Evolutionary conservation across 2,113 vertebrate species (phyloP).

Genomic region (Cynoglossus semilaevis): DNA sequence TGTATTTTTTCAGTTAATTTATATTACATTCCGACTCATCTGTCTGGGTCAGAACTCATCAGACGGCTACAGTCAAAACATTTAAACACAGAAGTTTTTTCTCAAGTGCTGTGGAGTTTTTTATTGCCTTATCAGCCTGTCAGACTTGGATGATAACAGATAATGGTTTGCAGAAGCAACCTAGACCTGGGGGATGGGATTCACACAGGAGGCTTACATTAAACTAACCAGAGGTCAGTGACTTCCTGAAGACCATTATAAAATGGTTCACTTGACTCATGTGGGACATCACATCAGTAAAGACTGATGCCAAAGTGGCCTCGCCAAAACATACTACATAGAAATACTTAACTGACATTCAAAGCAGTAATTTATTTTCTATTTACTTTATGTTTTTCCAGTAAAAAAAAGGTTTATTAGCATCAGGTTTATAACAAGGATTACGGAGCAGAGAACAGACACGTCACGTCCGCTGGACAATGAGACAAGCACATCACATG

Average conservation of each 20-base stretch:
- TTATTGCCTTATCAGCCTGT: slow-evolving; percentile 18
- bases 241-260: slow-evolving; percentile 11
- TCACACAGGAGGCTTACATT: not conserved
- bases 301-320: no score
- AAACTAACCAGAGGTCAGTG: slow-evolving; percentile 2
- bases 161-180: slow-evolving; percentile 6
- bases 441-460: not conserved
- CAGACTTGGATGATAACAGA: slow-evolving; percentile 13
- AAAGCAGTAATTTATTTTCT: no score
- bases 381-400: no score
- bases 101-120: slow-evolving; percentile 10
- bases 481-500: slow-evolving; percentile 42
- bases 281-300: no score
- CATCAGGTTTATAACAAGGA: no score
- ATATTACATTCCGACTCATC: no score
- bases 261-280: not conserved
- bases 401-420: no score
- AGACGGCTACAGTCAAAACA: not conserved
- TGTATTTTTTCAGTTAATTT: no score
- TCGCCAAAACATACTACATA: no score
- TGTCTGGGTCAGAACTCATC: no score
- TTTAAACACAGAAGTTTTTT: not conserved
- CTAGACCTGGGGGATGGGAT: slow-evolving; percentile 26
- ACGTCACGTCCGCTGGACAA: slow-evolving; percentile 15
- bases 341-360: no score